Conservation (phyloP, 1,140 invertebrate species). For the Hypsibius dujardini region DNA sequence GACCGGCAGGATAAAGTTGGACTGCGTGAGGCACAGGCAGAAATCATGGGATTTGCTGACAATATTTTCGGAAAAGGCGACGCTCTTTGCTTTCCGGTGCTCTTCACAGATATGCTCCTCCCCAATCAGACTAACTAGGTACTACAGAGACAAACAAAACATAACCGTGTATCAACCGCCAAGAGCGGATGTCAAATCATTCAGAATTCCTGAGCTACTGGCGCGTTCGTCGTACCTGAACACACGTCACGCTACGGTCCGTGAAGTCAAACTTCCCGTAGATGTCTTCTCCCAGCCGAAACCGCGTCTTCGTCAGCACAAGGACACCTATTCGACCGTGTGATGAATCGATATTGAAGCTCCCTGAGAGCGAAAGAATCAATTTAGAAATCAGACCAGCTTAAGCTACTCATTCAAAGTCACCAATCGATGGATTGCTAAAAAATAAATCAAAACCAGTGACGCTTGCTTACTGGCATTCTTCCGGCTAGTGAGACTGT, state of each 20-base stretch:
- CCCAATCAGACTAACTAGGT: slow-evolving; percentile 64
- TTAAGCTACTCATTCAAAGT: too few relatives aligned
- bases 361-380: not conserved
- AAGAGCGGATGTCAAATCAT: not conserved
- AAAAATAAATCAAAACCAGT: too few relatives aligned
- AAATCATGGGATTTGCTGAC: slow-evolving; percentile 75
- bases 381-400: not conserved
- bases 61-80: slow-evolving; percentile 30
- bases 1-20: slow-evolving; percentile 73
- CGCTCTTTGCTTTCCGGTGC: slow-evolving; percentile 39
- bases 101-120: slow-evolving; percentile 59
- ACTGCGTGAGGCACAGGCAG: slow-evolving; percentile 65
- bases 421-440: too few relatives aligned
- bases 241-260: slow-evolving; percentile 71
- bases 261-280: slow-evolving; percentile 86
- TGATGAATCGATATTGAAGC: slow-evolving; percentile 81
- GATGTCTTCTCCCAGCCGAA: slow-evolving; percentile 88
- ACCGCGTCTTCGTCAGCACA: slow-evolving; percentile 79
- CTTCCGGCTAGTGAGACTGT: slow-evolving; percentile 1
- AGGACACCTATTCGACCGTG: slow-evolving; percentile 78
- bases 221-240: slow-evolving; percentile 46
- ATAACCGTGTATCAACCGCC: slow-evolving; percentile 5
- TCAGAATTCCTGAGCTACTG: not conserved
- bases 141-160: slow-evolving; percentile 36
- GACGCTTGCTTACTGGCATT: not conserved